Percentiles rank a stretch among this genome's conserved stretches.
phyloP scores from a whole-genome alignment of 2,797 vertebrate genomes.

The Parauchenoglanis ngamensis region DNA sequence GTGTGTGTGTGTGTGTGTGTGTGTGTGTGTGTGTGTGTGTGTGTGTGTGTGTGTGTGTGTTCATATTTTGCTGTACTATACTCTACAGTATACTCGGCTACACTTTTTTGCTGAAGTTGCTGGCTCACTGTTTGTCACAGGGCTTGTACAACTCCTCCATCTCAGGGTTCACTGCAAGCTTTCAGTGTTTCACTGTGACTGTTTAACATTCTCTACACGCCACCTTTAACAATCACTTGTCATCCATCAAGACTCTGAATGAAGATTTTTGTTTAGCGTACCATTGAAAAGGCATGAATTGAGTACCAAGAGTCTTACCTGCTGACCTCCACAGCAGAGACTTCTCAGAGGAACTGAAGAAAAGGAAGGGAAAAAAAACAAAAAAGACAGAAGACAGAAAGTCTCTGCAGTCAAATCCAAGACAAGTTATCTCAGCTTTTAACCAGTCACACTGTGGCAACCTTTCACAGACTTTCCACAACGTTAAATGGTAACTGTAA shows the following conservation, averaged over 20 bases:
- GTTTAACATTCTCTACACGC: neutral
- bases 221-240: neutral
- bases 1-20: too few relatives aligned
- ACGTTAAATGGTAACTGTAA: neutral
- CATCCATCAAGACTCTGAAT: neutral
- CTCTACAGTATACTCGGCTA: neutral
- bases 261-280: neutral
- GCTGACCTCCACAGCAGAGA: conserved; percentile 96
- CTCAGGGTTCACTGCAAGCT: neutral
- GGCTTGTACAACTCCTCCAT: neutral
- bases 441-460: neutral
- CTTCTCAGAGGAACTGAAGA: conserved; percentile 92
- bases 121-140: neutral
- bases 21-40: too few relatives aligned
- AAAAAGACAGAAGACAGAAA: conserved; percentile 10
- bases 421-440: neutral
- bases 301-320: conserved; percentile 74
- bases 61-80: neutral
- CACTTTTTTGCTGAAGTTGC: neutral
- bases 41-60: too few relatives aligned
- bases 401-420: neutral
- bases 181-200: neutral
- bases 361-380: conserved; percentile 15
- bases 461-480: neutral
- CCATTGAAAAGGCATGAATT: neutral